Evolutionary conservation across 2,888 invertebrate species (phyloP), one percentile per base, ranked within the genome.

Genomic region (Hypercompe scribonia): DNA sequence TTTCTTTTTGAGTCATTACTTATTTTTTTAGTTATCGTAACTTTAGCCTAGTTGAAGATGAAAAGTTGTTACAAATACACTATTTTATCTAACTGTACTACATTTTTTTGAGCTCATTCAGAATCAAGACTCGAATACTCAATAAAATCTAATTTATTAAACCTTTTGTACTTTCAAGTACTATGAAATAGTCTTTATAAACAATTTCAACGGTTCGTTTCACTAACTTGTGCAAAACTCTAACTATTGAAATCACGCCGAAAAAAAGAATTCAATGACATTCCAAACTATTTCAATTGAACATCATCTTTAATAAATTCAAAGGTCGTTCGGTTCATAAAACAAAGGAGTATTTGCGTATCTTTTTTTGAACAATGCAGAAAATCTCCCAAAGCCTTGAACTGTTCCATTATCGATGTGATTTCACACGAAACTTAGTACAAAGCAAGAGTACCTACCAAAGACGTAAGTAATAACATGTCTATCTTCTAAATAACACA

Each of bases 321-420:
- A 81, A 84, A 83, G 83, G 86, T 84, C 84, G 70, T 78, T 71
- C 36, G 61, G 72, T 70, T 74, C 73, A 70, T 84, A 82, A 84
- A 76, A 85, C 82, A 83, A 84, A 82, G 80, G 77, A 76, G 81
- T 79, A 83, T 61, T 15, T 31, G 28, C 76, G 76, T 83, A 87
- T 84, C 76, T 73, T 78, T 81, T 77, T 70, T 66, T 66, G 74
- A 75, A 85, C 81, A 85, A 84, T 85, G 81, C 76, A 79, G 85
- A 80, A 84, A 84, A 84, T 87, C 87, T 87, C 85, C 82, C 78
- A 81, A 75, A 82, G 75, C 89, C 88, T 88, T 88, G 87, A 85
- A 80, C 82, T 81, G 82, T 70, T 73, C 81, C 78, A 81, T 84
- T 84, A 84, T 77, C 80, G 82, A 76, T 79, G 81, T 74, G 76